Conservation (phyloP, 2,888 invertebrate species). For the Drosophila seclusa region DNA sequence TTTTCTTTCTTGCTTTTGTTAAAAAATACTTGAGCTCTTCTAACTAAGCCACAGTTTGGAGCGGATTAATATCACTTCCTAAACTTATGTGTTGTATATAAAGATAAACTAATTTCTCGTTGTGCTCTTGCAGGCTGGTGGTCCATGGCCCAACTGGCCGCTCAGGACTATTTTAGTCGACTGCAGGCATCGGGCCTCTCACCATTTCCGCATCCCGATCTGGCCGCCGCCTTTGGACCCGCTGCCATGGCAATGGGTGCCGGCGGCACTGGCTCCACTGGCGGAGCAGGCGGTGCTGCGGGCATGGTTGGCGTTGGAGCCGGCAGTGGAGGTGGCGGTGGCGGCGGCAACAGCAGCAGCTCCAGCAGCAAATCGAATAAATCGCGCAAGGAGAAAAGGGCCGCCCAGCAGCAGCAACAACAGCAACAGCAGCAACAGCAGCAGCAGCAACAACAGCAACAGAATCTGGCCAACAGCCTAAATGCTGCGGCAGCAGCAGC, state of each 20-base stretch:
- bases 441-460: constrained; percentile 79
- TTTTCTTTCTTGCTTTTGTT: neutral
- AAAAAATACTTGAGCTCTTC: neutral
- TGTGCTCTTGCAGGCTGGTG: constrained; percentile 90
- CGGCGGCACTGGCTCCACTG: constrained; percentile 80
- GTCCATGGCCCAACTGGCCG: constrained; percentile 95
- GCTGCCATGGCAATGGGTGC: constrained; percentile 82
- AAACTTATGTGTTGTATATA: neutral
- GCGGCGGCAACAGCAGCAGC: constrained; percentile 79
- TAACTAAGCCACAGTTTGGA: neutral
- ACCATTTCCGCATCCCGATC: constrained; percentile 89
- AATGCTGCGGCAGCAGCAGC: constrained; percentile 82
- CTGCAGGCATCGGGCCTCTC: constrained; percentile 92
- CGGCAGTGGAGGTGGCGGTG: constrained; percentile 65
- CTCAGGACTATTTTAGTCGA: constrained; percentile 94
- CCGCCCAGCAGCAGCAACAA: constrained; percentile 79
- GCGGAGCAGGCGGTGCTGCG: constrained; percentile 69
- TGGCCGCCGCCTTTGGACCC: constrained; percentile 87
- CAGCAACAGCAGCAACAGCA: constrained; percentile 81
- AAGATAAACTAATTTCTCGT: neutral
- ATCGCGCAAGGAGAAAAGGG: constrained; percentile 84
- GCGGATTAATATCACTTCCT: neutral
- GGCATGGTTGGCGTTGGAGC: constrained; percentile 82
- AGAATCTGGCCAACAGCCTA: constrained; percentile 82
- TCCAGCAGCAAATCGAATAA: constrained; percentile 83